Evolutionary conservation across 2,797 vertebrate species (phyloP).

Genomic region (Sternotherus odoratus): DNA sequence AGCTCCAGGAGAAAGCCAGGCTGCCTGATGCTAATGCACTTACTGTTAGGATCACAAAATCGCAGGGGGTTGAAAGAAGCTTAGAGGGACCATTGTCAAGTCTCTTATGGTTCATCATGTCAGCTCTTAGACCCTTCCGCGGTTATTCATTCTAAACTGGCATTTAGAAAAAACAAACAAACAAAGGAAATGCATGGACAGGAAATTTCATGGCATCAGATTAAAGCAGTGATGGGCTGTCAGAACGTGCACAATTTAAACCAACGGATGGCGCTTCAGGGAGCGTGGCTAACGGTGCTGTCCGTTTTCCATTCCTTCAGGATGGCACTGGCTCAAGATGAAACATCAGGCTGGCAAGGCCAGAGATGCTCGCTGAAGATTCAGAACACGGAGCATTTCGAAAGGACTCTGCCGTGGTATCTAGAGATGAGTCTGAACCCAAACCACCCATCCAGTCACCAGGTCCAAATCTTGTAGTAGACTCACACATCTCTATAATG

Average conservation of each 20-base stretch:
- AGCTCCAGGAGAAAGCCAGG: neutral
- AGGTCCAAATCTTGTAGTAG: neutral
- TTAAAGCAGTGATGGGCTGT: neutral
- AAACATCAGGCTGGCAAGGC: neutral
- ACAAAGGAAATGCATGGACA: neutral
- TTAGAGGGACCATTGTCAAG: neutral
- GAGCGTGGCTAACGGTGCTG: neutral
- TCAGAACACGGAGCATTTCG: neutral
- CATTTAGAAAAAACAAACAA: neutral
- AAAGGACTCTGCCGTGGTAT: neutral
- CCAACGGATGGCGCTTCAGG: neutral
- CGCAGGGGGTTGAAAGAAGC: neutral
- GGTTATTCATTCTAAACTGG: neutral
- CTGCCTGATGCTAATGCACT: accelerated
- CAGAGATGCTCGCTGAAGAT: neutral
- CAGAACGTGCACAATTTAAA: neutral
- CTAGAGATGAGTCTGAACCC: neutral
- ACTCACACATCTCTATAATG: neutral
- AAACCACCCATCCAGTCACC: neutral
- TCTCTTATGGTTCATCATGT: neutral
- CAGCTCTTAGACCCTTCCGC: neutral
- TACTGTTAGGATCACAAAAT: neutral
- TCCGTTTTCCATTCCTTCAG: neutral
- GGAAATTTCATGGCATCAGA: neutral
- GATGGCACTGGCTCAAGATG: neutral